A percentile compares a stretch with the other conserved stretches of the same genome.
Conservation (phyloP, 2,113 vertebrate genomes). For the Caretta caretta region DNA sequence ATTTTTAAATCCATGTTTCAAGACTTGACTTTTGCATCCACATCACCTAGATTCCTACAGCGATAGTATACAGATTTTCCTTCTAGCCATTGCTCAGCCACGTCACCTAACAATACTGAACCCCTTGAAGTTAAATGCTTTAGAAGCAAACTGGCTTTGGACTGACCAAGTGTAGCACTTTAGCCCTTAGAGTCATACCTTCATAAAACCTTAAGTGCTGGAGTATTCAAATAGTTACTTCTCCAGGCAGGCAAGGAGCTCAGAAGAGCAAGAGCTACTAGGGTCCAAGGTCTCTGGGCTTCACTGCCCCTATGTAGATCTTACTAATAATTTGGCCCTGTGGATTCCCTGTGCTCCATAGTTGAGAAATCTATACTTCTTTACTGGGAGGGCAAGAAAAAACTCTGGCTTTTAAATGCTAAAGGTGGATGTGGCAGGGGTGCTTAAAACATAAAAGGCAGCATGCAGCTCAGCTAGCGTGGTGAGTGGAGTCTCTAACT, state of each 20-base stretch:
- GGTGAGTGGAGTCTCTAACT: neutral
- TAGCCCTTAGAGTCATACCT: neutral
- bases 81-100: neutral
- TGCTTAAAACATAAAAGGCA: neutral
- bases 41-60: neutral
- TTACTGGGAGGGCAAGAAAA: rapidly evolving
- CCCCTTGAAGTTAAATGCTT: neutral
- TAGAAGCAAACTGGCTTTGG: neutral
- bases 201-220: neutral
- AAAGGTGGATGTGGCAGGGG: neutral
- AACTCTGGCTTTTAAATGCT: neutral
- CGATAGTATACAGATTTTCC: neutral
- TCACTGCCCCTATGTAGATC: neutral
- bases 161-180: neutral
- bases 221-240: neutral
- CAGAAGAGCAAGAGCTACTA: neutral
- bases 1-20: neutral
- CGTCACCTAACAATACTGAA: neutral
- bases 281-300: neutral
- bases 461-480: neutral
- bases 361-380: neutral
- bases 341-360: neutral
- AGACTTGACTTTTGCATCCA: neutral
- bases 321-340: neutral
- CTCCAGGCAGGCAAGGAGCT: neutral